Base-by-base conservation (phyloP, 2,888 invertebrate species). In the Sesia apiformis region DNA sequence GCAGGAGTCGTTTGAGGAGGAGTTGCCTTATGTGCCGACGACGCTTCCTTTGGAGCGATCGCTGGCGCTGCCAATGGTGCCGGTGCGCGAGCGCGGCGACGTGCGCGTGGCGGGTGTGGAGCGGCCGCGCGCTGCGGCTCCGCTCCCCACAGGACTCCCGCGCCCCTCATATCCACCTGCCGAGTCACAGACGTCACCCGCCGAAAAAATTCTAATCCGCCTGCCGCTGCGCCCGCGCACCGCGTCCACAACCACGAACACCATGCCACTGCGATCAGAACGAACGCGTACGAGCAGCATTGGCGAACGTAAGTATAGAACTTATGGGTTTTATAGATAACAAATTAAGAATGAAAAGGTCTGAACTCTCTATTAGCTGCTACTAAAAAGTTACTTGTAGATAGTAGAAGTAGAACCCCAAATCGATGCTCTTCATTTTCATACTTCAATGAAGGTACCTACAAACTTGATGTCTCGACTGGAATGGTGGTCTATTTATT, bases 1-100 rank as follows among this genome's bases (percentile, higher is more conserved):
- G 56, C 93, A 95, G 74, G 96, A 96, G 73, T 96, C 96, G 46
- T 94, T 95, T 72, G 96, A 96, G 69, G 94, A 94, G 67, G 95
- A 96, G 81, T 88, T 97, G 70, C 97, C 97, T 3, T 96, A 96
- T 76, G 93, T 97, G 70, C 96, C 97, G 56, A 96, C 97, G n/a
- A 97, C 96, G 55, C 84, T 97, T 71, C 97, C 97, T 38, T 91
- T 93, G 75, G 97, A 97, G 84, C 92, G 75, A 97, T 84, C 92
- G 96, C 60, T 94, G 59, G 96, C 94, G 39, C 86, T 96, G 62
- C 94, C 96, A 23, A 93, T 97, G 69, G 92, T 96, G 61, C 96
- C 97, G 39, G 92, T 96, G 65, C 78, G 69, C 77, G 92, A 70
- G 64, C 87, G 85, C 61, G 80, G 69, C 66, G 81, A 67, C 56